A percentile compares a stretch with the other conserved stretches of the same genome.
phyloP scores from a whole-genome alignment of 2,888 invertebrate genomes.

The Aethes cnicana region DNA sequence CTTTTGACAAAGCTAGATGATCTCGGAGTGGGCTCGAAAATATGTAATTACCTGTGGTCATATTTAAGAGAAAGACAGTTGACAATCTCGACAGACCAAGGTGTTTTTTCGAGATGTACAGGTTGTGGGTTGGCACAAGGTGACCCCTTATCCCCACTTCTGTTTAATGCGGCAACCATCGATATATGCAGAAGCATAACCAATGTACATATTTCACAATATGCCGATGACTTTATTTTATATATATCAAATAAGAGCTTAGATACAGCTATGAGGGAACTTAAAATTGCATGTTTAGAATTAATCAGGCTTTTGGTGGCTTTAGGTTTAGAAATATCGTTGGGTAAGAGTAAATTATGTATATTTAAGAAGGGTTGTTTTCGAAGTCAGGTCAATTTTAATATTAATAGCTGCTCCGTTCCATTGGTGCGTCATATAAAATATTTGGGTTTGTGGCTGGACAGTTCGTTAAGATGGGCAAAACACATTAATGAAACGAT shows the following conservation, averaged over 20 bases:
- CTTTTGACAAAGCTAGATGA: too few species aligned
- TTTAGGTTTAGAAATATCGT: slow-evolving; percentile 1
- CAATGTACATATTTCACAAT: slow-evolving; percentile 29
- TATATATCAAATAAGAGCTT: neutral
- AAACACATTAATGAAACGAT: slow-evolving; percentile 10
- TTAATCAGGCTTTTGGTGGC: neutral
- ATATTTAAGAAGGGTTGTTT: slow-evolving; percentile 5
- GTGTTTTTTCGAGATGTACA: too few species aligned
- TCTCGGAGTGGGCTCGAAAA: too few species aligned
- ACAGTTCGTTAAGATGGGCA: slow-evolving; percentile 5
- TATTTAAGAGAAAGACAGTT: too few species aligned
- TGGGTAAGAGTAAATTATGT: slow-evolving; percentile 6
- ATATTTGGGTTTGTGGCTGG: slow-evolving; percentile 25
- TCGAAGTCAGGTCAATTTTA: too few species aligned
- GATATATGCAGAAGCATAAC: slow-evolving; percentile 24
- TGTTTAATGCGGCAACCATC: slow-evolving; percentile 41
- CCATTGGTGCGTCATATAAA: neutral
- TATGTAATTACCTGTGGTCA: too few species aligned
- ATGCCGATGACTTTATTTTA: slow-evolving; percentile 11
- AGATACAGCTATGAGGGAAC: neutral
- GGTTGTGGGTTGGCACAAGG: slow-evolving; percentile 40
- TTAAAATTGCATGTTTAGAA: neutral
- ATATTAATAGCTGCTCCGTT: neutral
- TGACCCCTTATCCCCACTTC: slow-evolving; percentile 42
- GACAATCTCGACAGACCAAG: too few species aligned